Conservation (phyloP, 2,888 invertebrate species). For the Drosophila flavopinicola region DNA sequence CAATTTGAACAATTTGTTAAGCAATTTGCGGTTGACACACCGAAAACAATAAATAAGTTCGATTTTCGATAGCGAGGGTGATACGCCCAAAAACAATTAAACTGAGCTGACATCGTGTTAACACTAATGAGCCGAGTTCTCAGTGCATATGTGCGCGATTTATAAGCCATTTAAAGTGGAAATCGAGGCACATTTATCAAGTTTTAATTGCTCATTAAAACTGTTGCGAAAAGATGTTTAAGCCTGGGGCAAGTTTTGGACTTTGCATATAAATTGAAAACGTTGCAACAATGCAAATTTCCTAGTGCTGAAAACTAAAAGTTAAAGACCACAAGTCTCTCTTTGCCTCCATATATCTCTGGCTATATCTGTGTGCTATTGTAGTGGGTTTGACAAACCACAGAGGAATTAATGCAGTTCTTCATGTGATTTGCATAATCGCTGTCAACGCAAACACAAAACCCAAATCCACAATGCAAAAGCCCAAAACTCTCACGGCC, state of each 20-base stretch:
- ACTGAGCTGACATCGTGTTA: slow-evolving; percentile 51
- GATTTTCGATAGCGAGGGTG: slow-evolving; percentile 31
- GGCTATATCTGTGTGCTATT: neutral
- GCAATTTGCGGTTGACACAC: slow-evolving; percentile 72
- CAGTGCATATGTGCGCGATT: slow-evolving; percentile 31
- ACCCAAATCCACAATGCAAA: slow-evolving; percentile 48
- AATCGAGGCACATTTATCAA: slow-evolving; percentile 20
- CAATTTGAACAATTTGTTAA: slow-evolving; percentile 73
- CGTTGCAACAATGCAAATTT: slow-evolving; percentile 65
- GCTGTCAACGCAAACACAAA: slow-evolving; percentile 70
- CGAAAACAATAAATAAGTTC: slow-evolving; percentile 66
- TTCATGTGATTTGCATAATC: slow-evolving; percentile 76
- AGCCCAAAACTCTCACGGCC: slow-evolving; percentile 54
- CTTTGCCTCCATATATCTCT: neutral
- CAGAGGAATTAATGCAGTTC: slow-evolving; percentile 71
- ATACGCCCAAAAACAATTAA: slow-evolving; percentile 39
- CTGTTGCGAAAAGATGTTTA: slow-evolving; percentile 18
- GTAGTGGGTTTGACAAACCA: slow-evolving; percentile 15
- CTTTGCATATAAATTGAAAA: slow-evolving; percentile 66
- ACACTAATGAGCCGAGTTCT: slow-evolving; percentile 42
- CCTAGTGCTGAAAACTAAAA: slow-evolving; percentile 26
- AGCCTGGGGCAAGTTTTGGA: slow-evolving; percentile 22
- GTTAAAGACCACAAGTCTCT: slow-evolving; percentile 22
- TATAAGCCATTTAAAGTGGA: slow-evolving; percentile 37
- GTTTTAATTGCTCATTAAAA: slow-evolving; percentile 71